A percentile compares a stretch with the other conserved stretches of the same genome.
phyloP scores from a whole-genome alignment of 2,113 vertebrate species.

The Upupa epops region DNA sequence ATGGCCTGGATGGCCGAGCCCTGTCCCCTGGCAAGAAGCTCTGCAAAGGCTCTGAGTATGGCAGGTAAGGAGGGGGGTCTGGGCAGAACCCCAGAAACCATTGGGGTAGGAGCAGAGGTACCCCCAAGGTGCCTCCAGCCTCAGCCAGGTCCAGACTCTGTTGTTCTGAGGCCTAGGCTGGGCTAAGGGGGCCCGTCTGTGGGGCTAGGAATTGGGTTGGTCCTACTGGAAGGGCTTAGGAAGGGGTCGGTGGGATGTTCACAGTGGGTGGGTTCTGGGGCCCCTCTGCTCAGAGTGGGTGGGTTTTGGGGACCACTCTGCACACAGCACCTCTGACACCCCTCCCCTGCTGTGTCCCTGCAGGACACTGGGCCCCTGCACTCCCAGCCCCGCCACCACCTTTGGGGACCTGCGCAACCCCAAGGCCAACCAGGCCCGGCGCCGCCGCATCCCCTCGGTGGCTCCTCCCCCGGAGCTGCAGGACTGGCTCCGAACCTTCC shows the following conservation, averaged over 20 bases:
- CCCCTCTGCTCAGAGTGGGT: not conserved
- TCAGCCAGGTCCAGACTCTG: not conserved
- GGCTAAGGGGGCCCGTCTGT: too few relatives aligned
- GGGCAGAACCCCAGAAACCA: too few relatives aligned
- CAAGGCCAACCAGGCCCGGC: conserved; percentile 14
- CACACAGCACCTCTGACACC: too few relatives aligned
- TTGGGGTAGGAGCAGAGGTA: too few relatives aligned
- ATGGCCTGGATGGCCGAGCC: conserved; percentile 25
- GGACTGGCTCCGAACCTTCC: conserved; percentile 73
- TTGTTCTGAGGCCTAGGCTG: not conserved
- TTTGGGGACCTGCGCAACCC: conserved; percentile 67
- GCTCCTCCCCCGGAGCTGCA: conserved; percentile 49
- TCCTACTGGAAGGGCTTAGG: not conserved
- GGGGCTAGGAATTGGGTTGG: not conserved
- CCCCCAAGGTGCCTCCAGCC: not conserved
- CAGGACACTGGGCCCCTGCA: conserved; percentile 59
- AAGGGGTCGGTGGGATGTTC: not conserved
- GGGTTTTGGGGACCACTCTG: too few relatives aligned
- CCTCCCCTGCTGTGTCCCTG: too few relatives aligned
- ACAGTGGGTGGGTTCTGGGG: not conserved
- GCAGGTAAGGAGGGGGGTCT: not conserved
- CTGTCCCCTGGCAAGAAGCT: conserved; percentile 68
- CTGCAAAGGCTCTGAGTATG: conserved; percentile 56
- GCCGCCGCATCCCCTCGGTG: conserved; percentile 20
- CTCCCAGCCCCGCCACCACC: conserved; percentile 61